Conservation (phyloP, 92 coral and sea anemone genomes). For the Meandrina meandrites region DNA sequence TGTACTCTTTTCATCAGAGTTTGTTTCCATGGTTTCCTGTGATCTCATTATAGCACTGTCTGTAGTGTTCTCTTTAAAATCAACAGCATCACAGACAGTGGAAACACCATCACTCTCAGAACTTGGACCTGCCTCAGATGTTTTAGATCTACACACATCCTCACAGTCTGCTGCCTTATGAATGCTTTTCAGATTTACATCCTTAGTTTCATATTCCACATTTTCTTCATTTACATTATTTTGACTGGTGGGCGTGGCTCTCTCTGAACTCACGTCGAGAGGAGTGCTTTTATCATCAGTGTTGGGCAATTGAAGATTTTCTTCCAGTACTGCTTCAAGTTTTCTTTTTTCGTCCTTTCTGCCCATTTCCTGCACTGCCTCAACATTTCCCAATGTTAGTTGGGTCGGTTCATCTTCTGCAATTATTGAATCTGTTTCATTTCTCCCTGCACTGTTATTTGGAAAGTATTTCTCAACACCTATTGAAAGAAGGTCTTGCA, state of each 20-base stretch:
- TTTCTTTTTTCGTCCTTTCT: not conserved
- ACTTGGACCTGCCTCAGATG: conserved; percentile 7
- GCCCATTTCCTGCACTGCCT: no score
- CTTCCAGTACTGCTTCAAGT: not conserved
- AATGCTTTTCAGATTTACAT: not conserved
- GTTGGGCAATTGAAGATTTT: conserved; percentile 9
- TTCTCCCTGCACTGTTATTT: not conserved
- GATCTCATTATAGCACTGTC: not conserved
- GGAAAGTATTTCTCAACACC: not conserved
- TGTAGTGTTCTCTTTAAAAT: not conserved
- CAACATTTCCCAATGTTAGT: not conserved
- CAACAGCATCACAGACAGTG: not conserved
- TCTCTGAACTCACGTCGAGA: conserved; percentile 4
- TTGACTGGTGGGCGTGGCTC: not conserved
- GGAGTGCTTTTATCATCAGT: conserved; percentile 7
- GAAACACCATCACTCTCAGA: conserved; percentile 8
- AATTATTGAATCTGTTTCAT: conserved; percentile 4
- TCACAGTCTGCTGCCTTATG: conserved; percentile 14
- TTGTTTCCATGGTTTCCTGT: no score
- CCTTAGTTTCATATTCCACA: not conserved
- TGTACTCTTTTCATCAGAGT: no score
- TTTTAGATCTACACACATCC: not conserved
- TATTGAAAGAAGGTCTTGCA: conserved; percentile 21
- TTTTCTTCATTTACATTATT: conserved; percentile 21
- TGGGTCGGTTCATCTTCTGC: not conserved